Evolutionary conservation across 2,797 vertebrate species (phyloP), one percentile per base, ranked within the genome.

Genomic region (Lacerta agilis): DNA sequence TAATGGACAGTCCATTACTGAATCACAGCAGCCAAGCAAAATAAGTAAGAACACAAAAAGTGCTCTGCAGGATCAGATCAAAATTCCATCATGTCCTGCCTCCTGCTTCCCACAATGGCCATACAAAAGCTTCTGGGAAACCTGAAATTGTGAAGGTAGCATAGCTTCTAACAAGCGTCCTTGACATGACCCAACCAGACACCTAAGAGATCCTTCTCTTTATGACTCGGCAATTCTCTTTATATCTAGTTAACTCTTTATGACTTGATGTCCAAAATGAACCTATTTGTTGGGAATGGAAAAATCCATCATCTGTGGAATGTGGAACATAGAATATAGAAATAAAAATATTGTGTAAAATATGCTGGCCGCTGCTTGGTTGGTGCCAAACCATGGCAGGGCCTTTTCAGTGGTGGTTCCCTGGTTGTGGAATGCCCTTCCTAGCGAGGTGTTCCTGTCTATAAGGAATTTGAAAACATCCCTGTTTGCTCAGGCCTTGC

Each of bases 221-320:
- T 36, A 20, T 64, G 9, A 36, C 69, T 83, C 77, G 77, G 58
- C 77, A 89, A 15, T 55, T 55, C 49, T 55, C 49, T 55, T 55
- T 55, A 55, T 55, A 55, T 55, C 49, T 55, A 15, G 49, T 13
- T 49, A 11, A 13, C 15, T 18, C 49, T 8, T 36, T 36, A 20
- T 64, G 9, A 33, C 69, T 83, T 85, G 83, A 49, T 76, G 89
- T 0, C 0, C 8, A 87, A 29, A 29, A 43, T 67, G 61, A 2
- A 38, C 0, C 0, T 61, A 86, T 58, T 78, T 61, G 20, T 8
- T 0, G 43, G 82, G 86, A 79, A 80, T 79, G 92, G 81, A n/a
- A 64, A 82, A 83, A 86, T 69, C 64, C 79, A 85, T 61, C 25
- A 45, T 8, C 43, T 85, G 86, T 69, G 18, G 72, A 73, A 71